Evolutionary conservation across 64 coral and sea anemone genomes (phyloP).

Genomic region (Dendrophyllia cribrosa): DNA sequence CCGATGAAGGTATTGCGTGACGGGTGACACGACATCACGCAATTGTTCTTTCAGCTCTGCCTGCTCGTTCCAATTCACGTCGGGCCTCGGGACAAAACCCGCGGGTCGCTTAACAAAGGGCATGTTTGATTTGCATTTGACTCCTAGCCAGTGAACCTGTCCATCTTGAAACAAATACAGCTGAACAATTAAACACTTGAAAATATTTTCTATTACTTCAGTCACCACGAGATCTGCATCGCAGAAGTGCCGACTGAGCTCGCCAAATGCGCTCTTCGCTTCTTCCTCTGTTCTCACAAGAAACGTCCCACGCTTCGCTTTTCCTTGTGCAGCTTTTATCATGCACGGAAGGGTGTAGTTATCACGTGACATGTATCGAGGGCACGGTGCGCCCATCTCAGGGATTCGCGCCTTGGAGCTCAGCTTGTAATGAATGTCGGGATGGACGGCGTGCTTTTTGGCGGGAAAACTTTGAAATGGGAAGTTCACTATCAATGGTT

Average conservation of each 20-base stretch:
- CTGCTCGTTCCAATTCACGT: constrained; percentile 88
- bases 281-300: constrained; percentile 74
- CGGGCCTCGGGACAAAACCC: constrained; percentile 47
- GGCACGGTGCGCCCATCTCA: constrained; percentile 78
- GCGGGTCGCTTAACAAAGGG: constrained; percentile 61
- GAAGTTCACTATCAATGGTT: constrained; percentile 70
- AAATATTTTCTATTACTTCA: constrained; percentile 78
- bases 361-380: constrained; percentile 84
- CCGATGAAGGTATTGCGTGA: constrained; percentile 84
- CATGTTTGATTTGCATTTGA: constrained; percentile 73
- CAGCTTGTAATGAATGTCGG: constrained; percentile 85
- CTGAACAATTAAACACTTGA: constrained; percentile 70
- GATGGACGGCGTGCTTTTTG: constrained; percentile 87
- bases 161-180: constrained; percentile 90
- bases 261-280: constrained; percentile 52
- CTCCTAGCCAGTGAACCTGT: constrained; percentile 81
- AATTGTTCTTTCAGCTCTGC: constrained; percentile 65
- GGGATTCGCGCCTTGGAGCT: constrained; percentile 84
- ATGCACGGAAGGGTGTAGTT: constrained; percentile 87
- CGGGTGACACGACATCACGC: constrained; percentile 55
- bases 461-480: constrained; percentile 82
- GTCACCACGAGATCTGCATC: constrained; percentile 82
- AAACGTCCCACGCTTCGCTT: constrained; percentile 80
- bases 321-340: constrained; percentile 89
- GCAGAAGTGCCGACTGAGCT: constrained; percentile 67